phyloP scores from a whole-genome alignment of 2,797 vertebrate genomes.

The Streptopelia turtur region DNA sequence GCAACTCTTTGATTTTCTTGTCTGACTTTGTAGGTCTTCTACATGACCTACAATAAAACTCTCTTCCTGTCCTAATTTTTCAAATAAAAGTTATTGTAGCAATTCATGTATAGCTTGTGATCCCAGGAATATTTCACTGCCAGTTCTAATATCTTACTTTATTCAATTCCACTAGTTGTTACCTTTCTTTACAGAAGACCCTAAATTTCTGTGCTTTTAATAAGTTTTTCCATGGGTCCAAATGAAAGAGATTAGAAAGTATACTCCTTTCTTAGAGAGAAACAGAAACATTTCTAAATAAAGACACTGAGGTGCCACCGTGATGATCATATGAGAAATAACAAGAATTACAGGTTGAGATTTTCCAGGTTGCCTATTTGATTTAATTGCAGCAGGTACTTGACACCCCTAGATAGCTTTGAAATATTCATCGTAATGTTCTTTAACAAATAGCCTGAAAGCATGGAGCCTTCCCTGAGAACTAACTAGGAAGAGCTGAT shows the following conservation, averaged over 20 bases:
- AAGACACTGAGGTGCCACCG: not conserved
- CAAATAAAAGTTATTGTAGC: not conserved
- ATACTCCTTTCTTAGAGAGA: not conserved
- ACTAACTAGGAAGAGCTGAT: not conserved
- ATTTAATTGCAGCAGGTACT: constrained; percentile 11
- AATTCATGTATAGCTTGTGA: not conserved
- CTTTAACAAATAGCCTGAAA: constrained; percentile 32
- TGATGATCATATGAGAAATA: not conserved
- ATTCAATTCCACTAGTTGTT: not conserved
- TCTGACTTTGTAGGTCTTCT: not conserved
- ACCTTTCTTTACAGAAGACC: not conserved
- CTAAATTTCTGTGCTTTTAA: not conserved
- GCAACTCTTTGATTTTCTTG: not conserved
- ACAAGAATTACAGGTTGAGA: not conserved
- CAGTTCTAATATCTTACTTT: not conserved
- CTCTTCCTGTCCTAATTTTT: constrained; percentile 2
- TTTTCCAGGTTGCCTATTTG: not conserved
- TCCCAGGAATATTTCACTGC: not conserved
- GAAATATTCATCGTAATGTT: constrained; percentile 21
- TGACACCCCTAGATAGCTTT: not conserved
- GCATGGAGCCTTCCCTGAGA: not conserved
- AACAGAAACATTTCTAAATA: not conserved
- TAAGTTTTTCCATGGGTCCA: not conserved
- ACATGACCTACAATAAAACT: not conserved
- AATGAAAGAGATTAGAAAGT: not conserved